Evolutionary conservation across 1,140 invertebrate genomes (phyloP).

Genomic region (Zaprionus africanus): DNA sequence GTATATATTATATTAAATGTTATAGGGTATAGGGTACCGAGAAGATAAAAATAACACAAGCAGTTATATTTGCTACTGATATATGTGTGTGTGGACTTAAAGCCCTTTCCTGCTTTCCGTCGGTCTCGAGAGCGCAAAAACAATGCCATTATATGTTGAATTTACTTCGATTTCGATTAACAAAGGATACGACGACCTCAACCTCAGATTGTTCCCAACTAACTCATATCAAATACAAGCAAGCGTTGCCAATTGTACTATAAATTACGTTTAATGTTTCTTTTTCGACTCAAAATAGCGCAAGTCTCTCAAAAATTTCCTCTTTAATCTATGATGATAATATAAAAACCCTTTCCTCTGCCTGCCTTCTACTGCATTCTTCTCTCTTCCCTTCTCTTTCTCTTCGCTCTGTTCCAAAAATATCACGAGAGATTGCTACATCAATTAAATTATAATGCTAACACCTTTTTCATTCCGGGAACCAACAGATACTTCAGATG

Average conservation of each 20-base stretch:
- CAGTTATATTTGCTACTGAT: conserved; percentile 69
- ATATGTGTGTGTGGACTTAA: conserved; percentile 66
- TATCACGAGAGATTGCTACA: conserved; percentile 74
- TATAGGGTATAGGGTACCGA: neutral
- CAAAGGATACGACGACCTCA: conserved; percentile 59
- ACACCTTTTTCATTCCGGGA: conserved; percentile 3
- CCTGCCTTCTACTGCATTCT: conserved; percentile 1
- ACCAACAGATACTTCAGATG: conserved; percentile 34
- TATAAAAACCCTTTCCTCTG: conserved; percentile 46
- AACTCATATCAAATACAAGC: conserved; percentile 79
- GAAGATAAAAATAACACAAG: conserved; percentile 19
- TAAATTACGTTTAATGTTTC: conserved; percentile 42
- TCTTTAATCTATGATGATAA: conserved; percentile 36
- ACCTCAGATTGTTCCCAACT: conserved; percentile 68
- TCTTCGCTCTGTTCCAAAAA: conserved; percentile 56
- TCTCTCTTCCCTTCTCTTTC: conserved; percentile 8
- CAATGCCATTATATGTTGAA: conserved; percentile 26
- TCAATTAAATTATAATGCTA: conserved; percentile 6
- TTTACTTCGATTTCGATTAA: conserved; percentile 22
- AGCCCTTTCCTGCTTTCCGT: conserved; percentile 73
- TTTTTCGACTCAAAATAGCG: conserved; percentile 62
- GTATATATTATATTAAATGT: conserved; percentile 25
- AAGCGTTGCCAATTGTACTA: conserved; percentile 69
- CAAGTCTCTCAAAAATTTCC: conserved; percentile 65
- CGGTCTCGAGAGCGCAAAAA: conserved; percentile 39